Evolutionary conservation across 2,113 vertebrate species (phyloP).

Genomic region (Pseudonaja textilis): DNA sequence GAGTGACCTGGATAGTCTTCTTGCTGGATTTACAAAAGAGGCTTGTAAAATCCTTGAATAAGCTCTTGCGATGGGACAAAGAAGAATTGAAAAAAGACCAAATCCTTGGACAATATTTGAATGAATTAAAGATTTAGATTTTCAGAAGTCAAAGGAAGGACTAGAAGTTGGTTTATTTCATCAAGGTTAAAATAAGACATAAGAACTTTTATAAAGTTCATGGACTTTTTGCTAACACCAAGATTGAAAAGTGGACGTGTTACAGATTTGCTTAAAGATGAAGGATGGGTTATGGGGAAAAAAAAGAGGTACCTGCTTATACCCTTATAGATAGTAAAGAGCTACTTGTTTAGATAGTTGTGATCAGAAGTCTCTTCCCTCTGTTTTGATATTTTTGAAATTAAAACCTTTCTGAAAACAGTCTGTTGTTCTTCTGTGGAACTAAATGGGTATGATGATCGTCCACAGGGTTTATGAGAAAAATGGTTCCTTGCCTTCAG

Average conservation of each 20-base stretch:
- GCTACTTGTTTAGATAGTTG: too few relatives aligned
- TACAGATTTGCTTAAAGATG: neutral
- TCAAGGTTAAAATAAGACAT: neutral
- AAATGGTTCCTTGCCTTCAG: too few relatives aligned
- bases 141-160: neutral
- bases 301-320: neutral
- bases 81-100: neutral
- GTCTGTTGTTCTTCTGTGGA: too few relatives aligned
- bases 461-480: too few relatives aligned
- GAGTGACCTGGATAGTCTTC: neutral
- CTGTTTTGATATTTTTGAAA: too few relatives aligned
- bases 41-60: neutral
- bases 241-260: neutral
- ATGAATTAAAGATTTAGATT: neutral
- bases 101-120: neutral
- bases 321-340: neutral
- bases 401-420: too few relatives aligned
- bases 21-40: neutral
- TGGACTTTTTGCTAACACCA: neutral
- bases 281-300: neutral
- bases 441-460: too few relatives aligned
- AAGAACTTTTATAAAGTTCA: neutral
- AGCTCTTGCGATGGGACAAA: neutral
- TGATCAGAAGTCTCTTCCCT: too few relatives aligned
- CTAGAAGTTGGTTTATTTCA: neutral